Conservation (phyloP, 2,888 invertebrate genomes). For the Agriopis marginaria region DNA sequence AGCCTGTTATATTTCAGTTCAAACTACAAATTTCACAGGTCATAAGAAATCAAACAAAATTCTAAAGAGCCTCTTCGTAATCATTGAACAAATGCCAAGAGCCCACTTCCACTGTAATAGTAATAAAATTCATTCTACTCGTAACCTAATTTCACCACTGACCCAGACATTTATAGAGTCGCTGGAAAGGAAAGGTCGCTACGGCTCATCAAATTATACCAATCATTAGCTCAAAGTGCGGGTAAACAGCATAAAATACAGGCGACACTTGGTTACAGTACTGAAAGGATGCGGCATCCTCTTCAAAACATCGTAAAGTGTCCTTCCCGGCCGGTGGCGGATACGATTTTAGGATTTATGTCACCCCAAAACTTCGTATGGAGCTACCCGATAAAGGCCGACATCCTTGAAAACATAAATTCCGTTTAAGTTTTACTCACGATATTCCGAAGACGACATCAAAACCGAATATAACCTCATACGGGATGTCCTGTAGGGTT, state of each 20-base stretch:
- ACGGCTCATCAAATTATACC: conserved; percentile 37
- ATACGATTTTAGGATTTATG: conserved; percentile 66
- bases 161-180: conserved; percentile 40
- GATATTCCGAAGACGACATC: conserved; percentile 35
- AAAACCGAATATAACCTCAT: conserved; percentile 40
- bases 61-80: conserved; percentile 13
- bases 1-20: background rate
- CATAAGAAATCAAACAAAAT: conserved; percentile 14
- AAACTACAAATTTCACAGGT: conserved; percentile 7
- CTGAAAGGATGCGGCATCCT: conserved; percentile 51
- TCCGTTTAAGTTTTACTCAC: conserved; percentile 50
- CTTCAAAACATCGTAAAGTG: conserved; percentile 61
- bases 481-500: conserved; percentile 36
- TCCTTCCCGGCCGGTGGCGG: conserved; percentile 55
- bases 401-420: conserved; percentile 59
- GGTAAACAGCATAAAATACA: conserved; percentile 47
- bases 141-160: conserved; percentile 27
- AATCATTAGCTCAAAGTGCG: conserved; percentile 43
- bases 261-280: conserved; percentile 41
- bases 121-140: conserved; percentile 28
- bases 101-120: conserved; percentile 13
- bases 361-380: conserved; percentile 61
- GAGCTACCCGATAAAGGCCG: conserved; percentile 59
- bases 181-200: conserved; percentile 41
- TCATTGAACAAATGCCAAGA: conserved; percentile 28